These are phyloP conservation scores for Ophiodon elongatus DNA, from an alignment of 2,113 vertebrate species.

Conservation along the genomic window DNA sequence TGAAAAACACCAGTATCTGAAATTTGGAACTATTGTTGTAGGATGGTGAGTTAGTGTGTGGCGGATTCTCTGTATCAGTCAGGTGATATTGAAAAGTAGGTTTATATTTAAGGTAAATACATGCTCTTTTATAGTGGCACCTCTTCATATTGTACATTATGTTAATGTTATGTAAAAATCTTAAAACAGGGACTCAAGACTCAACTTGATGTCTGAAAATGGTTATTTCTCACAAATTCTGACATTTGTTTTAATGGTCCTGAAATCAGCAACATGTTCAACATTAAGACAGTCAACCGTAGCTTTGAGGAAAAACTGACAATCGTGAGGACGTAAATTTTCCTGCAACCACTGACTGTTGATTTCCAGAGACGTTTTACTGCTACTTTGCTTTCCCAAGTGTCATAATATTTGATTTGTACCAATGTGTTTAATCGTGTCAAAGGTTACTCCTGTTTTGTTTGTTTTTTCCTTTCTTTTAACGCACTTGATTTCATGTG, in stretches of 20 bases:
- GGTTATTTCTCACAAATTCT: neutral
- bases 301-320: neutral
- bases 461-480: neutral
- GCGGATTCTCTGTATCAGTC: neutral
- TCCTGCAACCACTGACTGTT: neutral
- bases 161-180: slow-evolving; percentile 6
- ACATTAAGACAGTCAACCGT: neutral
- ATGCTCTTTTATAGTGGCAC: slow-evolving; percentile 13
- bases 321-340: neutral
- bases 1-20: slow-evolving; percentile 65
- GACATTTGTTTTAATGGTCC: neutral
- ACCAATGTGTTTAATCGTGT: neutral
- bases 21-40: neutral
- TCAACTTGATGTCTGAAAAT: neutral
- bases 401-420: slow-evolving; percentile 19
- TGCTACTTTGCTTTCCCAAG: neutral
- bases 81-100: neutral
- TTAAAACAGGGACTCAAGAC: neutral
- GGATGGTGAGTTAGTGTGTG: neutral
- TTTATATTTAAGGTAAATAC: slow-evolving; percentile 14
- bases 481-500: slow-evolving; percentile 44
- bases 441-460: neutral
- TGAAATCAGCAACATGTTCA: neutral
- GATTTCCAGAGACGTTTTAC: neutral
- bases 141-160: slow-evolving; percentile 13